Evolutionary conservation across 2,797 vertebrate species (phyloP), one percentile per base, ranked within the genome.

Genomic region (Caiman crocodilus): DNA sequence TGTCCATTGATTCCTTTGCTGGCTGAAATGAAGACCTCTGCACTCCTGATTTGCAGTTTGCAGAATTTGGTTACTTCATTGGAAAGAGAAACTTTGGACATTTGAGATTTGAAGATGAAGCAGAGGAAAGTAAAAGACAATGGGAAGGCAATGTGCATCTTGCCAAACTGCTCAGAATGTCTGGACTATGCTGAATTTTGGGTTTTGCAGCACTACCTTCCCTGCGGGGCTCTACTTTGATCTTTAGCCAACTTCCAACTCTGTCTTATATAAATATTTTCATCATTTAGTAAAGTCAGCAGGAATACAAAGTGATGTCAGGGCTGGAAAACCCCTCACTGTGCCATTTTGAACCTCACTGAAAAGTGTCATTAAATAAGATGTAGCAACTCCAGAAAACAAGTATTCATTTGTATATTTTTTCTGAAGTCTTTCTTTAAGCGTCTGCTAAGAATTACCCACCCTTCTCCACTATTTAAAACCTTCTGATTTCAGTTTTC

Each of bases 1-100:
- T 85, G 73, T 84, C 76, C 82, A 84, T 26, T 79, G 82, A 84
- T 78, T 89, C 73, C 81, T 65, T 84, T 58, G 35, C 71, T 81
- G 76, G 28, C 69, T 83, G 69, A 85, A 67, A 79, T 80, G 82
- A 85, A 84, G 73, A 84, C 35, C 64, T 81, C 82, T 74, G 32
- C 87, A 78, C 74, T 73, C 63, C 82, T 78, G 86, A 87, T 80
- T 59, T 61, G 71, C 60, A 75, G 59, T 59, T 75, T 58, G 76
- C 76, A 79, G 64, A 76, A 75, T 85, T 76, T 90, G 82, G 67
- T 79, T 79, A 57, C 14, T 28, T 77, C 28, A 23, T 12, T 30
- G 75, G 30, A 55, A 56, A 73, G 69, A 42, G 35, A 23, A 73
- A 73, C 35, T 42, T 35, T 9, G 35, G 21, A 42, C 42, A 23